A percentile compares a stretch with the other conserved stretches of the same genome.
Evolutionary conservation across 2,888 invertebrate species (phyloP).

Genomic region (Serripes groenlandicus): DNA sequence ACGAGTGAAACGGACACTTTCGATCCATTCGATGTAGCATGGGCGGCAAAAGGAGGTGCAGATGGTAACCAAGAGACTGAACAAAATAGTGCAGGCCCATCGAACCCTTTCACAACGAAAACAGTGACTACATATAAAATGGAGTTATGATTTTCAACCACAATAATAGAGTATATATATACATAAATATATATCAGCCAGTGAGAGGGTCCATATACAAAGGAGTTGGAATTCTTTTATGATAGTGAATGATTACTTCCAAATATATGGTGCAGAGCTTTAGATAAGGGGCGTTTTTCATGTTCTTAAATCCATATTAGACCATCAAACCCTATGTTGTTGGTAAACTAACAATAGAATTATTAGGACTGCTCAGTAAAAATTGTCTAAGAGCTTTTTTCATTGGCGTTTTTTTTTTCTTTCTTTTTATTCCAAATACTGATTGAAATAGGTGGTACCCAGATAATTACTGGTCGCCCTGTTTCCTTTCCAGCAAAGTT

Average conservation of each 20-base stretch:
- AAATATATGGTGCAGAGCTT: neutral
- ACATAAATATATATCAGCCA: neutral
- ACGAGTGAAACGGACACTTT: conserved; percentile 50
- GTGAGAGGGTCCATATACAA: neutral
- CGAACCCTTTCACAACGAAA: conserved; percentile 68
- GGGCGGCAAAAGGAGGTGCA: conserved; percentile 92
- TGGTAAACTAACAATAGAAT: neutral
- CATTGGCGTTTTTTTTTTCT: too few species aligned
- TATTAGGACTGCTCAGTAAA: neutral
- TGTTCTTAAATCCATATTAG: neutral
- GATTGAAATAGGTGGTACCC: too few species aligned
- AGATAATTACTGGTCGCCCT: too few species aligned
- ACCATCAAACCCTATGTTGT: neutral
- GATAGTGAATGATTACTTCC: neutral
- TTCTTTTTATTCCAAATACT: too few species aligned
- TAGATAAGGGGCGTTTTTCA: neutral
- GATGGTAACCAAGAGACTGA: conserved; percentile 87
- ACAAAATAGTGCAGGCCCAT: conserved; percentile 38
- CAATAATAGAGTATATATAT: neutral
- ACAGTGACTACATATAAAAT: conserved; percentile 66
- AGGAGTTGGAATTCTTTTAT: neutral
- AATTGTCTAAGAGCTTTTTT: too few species aligned
- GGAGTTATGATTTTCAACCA: conserved; percentile 66
- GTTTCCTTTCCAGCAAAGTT: too few species aligned
- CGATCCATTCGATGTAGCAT: conserved; percentile 95